A percentile compares a stretch with the other conserved stretches of the same genome.
Evolutionary conservation across 2,113 vertebrate genomes (phyloP).

Genomic region (Urocynchramus pylzowi): DNA sequence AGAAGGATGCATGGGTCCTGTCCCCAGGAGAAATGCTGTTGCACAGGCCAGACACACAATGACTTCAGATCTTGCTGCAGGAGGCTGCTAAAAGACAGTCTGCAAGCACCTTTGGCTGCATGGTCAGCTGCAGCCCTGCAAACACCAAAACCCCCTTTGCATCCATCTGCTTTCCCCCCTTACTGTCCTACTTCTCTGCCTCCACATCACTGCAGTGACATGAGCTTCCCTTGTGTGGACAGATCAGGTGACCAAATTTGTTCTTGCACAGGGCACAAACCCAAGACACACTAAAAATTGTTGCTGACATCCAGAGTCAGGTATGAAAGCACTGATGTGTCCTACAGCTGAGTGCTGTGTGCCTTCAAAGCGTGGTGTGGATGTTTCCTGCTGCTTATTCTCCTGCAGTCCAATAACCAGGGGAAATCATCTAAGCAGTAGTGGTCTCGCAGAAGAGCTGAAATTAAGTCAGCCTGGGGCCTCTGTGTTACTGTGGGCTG

Average conservation of each 20-base stretch:
- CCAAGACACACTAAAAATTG: background rate
- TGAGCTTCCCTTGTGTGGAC: fast-evolving
- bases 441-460: background rate
- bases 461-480: background rate
- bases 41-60: background rate
- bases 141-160: fast-evolving
- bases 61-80: background rate
- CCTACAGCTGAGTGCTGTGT: background rate
- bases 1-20: background rate
- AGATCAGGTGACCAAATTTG: background rate
- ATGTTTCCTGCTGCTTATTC: background rate
- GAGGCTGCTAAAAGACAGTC: background rate
- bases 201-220: background rate
- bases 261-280: background rate
- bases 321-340: background rate
- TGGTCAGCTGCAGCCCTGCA: background rate
- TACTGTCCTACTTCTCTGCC: background rate
- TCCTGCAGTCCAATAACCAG: background rate
- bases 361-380: background rate
- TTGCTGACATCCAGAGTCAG: fast-evolving
- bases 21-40: background rate
- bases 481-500: background rate
- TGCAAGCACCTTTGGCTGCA: fast-evolving
- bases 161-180: background rate
- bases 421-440: background rate